Evolutionary conservation across 2,113 vertebrate genomes (phyloP).

Genomic region (Etheostoma spectabile): DNA sequence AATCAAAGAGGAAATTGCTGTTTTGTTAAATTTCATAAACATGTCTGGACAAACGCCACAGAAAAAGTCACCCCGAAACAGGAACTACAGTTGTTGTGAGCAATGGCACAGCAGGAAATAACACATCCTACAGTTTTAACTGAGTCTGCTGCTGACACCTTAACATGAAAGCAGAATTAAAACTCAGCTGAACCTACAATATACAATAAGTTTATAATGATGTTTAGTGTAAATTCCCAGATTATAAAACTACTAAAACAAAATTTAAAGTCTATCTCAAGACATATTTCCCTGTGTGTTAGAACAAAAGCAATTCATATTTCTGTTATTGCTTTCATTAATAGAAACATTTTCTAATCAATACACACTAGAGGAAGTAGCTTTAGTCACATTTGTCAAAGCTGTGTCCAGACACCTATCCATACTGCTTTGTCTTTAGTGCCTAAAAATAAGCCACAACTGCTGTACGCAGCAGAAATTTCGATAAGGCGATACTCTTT

Average conservation of each 20-base stretch:
- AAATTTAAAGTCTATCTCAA: not conserved
- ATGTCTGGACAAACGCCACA: constrained; percentile 61
- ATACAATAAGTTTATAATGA: not conserved
- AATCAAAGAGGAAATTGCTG: constrained; percentile 31
- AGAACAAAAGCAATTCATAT: not conserved
- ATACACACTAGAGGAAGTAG: not conserved
- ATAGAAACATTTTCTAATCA: not conserved
- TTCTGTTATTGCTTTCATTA: not conserved
- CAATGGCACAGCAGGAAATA: constrained; percentile 63
- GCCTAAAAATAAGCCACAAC: constrained; percentile 33
- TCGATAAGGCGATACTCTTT: constrained; percentile 34
- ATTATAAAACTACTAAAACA: not conserved
- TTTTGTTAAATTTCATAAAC: constrained; percentile 31
- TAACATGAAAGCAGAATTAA: constrained; percentile 20
- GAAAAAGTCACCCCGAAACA: constrained; percentile 60
- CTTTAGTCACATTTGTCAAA: constrained; percentile 11
- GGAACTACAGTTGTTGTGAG: constrained; percentile 59
- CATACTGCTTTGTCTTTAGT: constrained; percentile 6
- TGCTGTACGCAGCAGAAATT: constrained; percentile 30
- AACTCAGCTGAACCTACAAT: not conserved
- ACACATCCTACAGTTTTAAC: constrained; percentile 42
- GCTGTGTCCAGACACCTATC: constrained; percentile 16
- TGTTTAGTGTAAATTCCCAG: not conserved
- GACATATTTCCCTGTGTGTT: not conserved
- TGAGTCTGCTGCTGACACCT: constrained; percentile 36